A percentile compares a stretch with the other conserved stretches of the same genome.
Evolutionary conservation across 2,113 vertebrate species (phyloP).

Genomic region (Manacus vitellinus): DNA sequence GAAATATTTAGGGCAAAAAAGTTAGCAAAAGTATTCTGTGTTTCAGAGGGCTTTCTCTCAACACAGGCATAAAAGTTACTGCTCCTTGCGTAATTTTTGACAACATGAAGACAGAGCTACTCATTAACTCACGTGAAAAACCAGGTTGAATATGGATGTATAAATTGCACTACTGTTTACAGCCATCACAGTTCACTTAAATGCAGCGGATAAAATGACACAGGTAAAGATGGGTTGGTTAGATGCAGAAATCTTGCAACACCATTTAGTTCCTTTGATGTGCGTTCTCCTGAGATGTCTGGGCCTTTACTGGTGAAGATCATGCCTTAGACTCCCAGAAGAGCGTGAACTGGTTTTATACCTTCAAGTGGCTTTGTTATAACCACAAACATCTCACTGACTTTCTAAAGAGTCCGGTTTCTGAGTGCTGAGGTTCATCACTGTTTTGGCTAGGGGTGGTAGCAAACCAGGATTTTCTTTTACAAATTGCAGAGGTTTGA

Average conservation of each 20-base stretch:
- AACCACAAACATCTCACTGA: background rate
- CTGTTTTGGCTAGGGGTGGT: background rate
- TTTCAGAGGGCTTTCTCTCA: background rate
- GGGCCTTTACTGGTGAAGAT: background rate
- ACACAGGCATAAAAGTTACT: background rate
- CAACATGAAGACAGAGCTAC: background rate
- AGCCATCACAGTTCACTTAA: background rate
- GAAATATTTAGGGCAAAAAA: background rate
- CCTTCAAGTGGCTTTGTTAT: background rate
- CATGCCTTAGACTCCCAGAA: background rate
- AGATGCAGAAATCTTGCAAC: background rate
- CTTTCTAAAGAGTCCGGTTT: background rate
- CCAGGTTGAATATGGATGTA: background rate
- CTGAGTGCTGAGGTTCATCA: background rate
- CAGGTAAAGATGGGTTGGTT: background rate
- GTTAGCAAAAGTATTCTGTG: background rate
- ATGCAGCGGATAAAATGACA: background rate
- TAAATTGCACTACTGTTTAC: background rate
- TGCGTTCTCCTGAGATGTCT: fast-evolving
- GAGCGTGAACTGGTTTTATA: background rate
- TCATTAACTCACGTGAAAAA: background rate
- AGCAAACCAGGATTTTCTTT: background rate
- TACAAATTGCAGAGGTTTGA: background rate
- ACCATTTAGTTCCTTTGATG: background rate
- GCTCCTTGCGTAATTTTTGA: background rate